Base-by-base conservation (phyloP, 2,797 vertebrate genomes). In the Bradypodion ventrale region DNA sequence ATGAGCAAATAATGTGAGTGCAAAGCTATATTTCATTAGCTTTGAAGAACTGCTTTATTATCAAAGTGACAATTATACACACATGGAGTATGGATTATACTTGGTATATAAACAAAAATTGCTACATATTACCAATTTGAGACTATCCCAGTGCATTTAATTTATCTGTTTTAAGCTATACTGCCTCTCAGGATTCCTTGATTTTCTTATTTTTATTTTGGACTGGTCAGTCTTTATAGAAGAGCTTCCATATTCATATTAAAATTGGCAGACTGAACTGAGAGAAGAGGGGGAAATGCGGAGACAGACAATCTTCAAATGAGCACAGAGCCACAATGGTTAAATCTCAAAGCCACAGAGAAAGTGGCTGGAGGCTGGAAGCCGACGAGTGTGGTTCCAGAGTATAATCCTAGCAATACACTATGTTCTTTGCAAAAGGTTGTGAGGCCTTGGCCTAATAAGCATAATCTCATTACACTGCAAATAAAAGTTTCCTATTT, bases 401-500 rank as follows among this genome's bases (percentile, higher is more conserved):
- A 96, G 96, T 94, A 92, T 97, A 98, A 98, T 98, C 97, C 97
- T 95, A 95, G 96, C 91, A 96, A 93, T 95, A 95, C 96, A 94
- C 92, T 93, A 94, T 97, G 97, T 97, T 98, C 97, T 97, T 95
- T 96, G 94, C 96, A 96, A 94, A 96, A 96, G 97, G 97, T 97
- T 96, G 95, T 86, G 95, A 94, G 95, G 96, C 96, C 96, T 96
- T 95, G 94, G 96, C 97, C 97, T 97, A 97, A 97, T 97, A 97
- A 97, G 96, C 96, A 97, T 97, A 97, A 97, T 97, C 96, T 97
- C 96, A 97, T 97, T 97, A 97, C 96, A 96, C 95, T 96, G 96
- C 96, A 97, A 96, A 97, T 97, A 97, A 97, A 97, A 97, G 95
- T 97, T 97, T 96, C 96, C 96, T 97, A 97, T 98, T 99, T 97